phyloP scores from a whole-genome alignment of 2,797 vertebrate species.

The Scomberomorus guttatus region DNA sequence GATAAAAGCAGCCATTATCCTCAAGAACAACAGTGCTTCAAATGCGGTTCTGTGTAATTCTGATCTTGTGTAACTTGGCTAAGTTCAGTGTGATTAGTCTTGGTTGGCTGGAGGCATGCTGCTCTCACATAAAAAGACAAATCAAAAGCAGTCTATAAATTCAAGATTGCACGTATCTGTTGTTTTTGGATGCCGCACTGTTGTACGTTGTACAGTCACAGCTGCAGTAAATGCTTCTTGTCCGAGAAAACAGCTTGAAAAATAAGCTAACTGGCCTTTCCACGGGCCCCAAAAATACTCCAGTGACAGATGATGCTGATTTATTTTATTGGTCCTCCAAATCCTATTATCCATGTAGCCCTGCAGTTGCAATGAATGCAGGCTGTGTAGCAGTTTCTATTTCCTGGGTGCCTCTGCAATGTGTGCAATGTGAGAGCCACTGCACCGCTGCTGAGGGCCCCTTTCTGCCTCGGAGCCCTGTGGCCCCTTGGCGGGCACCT shows the following conservation, averaged over 20 bases:
- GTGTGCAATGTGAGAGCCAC: constrained; percentile 42
- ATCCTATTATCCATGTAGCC: constrained; percentile 58
- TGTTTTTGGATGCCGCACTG: constrained; percentile 42
- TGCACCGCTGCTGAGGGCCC: constrained; percentile 44
- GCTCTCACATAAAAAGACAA: constrained; percentile 44
- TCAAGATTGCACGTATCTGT: constrained; percentile 50
- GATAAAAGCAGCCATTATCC: constrained; percentile 38
- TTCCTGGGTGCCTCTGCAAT: constrained; percentile 66
- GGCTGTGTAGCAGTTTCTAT: constrained; percentile 47
- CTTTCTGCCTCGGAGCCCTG: constrained; percentile 12
- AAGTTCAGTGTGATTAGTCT: constrained; percentile 42
- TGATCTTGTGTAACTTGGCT: constrained; percentile 58
- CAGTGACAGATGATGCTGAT: constrained; percentile 71
- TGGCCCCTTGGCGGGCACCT: constrained; percentile 61
- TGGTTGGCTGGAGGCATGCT: constrained; percentile 27
- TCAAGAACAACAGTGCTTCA: constrained; percentile 21
- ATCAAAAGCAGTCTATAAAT: constrained; percentile 61
- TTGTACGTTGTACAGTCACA: constrained; percentile 43
- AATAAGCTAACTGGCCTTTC: constrained; percentile 57
- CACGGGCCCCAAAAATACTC: constrained; percentile 57
- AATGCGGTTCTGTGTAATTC: constrained; percentile 32
- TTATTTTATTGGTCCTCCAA: constrained; percentile 69
- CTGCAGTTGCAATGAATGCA: constrained; percentile 36
- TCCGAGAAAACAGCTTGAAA: constrained; percentile 50
- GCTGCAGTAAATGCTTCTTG: constrained; percentile 57